Percentiles rank a stretch among this genome's conserved stretches.
These are phyloP conservation scores for Heterotilapia buettikoferi DNA, from an alignment of 2,113 vertebrate genomes.

Conservation along the genomic window DNA sequence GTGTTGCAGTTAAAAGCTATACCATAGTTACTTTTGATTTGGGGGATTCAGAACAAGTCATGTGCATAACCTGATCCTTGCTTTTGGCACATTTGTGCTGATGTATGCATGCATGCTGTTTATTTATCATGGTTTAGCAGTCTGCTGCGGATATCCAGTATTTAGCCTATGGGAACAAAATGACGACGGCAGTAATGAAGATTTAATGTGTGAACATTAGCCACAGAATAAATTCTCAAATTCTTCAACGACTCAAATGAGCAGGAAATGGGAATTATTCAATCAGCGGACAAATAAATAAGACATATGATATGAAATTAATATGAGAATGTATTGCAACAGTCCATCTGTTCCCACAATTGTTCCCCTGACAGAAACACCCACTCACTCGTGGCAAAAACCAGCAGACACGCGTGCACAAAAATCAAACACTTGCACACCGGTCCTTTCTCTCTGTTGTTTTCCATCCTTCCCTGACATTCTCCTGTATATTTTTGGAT, in stretches of 20 bases:
- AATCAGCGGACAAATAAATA: conserved; percentile 28
- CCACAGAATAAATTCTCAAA: not conserved
- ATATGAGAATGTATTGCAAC: conserved; percentile 30
- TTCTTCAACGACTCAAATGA: not conserved
- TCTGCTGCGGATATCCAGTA: not conserved
- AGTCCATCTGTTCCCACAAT: conserved; percentile 48
- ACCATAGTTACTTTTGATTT: not conserved
- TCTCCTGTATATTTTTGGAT: conserved; percentile 24
- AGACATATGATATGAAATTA: conserved; percentile 47
- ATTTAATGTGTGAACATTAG: not conserved
- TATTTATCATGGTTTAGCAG: not conserved
- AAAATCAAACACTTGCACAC: conserved; percentile 10
- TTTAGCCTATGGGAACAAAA: not conserved
- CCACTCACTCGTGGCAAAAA: conserved; percentile 26
- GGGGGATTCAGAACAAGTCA: not conserved
- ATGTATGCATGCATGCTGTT: not conserved
- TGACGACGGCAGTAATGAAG: not conserved
- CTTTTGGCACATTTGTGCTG: not conserved
- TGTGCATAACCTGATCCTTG: not conserved
- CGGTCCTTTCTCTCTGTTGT: not conserved
- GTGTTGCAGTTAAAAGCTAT: not conserved
- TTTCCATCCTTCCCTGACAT: not conserved
- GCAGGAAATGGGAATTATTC: not conserved
- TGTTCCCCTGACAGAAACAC: conserved; percentile 35
- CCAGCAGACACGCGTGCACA: conserved; percentile 1